Percentiles rank a stretch among this genome's conserved stretches.
Conservation (phyloP, 2,888 invertebrate species). For the Tetheella fluctuosa region DNA sequence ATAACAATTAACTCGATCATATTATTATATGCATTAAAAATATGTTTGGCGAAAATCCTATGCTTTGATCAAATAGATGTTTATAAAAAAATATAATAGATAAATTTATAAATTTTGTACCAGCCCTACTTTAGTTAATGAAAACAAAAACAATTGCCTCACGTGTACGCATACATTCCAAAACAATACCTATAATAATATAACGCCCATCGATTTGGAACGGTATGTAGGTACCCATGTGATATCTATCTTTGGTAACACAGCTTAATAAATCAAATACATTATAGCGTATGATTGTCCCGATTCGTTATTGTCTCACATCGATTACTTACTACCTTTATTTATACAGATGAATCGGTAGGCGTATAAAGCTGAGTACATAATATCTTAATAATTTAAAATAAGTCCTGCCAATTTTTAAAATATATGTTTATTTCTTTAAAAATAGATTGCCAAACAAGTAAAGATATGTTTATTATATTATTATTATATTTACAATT, state of each 20-base stretch:
- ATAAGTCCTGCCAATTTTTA: no score
- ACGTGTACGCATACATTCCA: slow-evolving; percentile 20
- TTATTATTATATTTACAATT: no score
- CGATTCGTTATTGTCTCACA: slow-evolving; percentile 76
- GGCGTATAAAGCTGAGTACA: slow-evolving; percentile 44
- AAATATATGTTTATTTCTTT: no score
- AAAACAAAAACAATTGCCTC: slow-evolving; percentile 9
- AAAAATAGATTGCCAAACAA: no score
- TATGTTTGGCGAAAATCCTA: no score
- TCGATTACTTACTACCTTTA: slow-evolving; percentile 66
- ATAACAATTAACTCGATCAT: no score
- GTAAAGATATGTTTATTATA: no score
- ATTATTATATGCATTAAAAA: no score
- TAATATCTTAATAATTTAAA: neutral
- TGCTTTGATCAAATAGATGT: no score
- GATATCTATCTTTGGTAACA: slow-evolving; percentile 49
- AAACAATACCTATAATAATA: slow-evolving; percentile 50
- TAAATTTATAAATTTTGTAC: neutral
- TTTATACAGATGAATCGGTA: slow-evolving; percentile 68
- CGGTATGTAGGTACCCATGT: slow-evolving; percentile 35
- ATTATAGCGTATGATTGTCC: slow-evolving; percentile 72
- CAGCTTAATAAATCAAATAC: slow-evolving; percentile 78
- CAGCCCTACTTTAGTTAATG: neutral
- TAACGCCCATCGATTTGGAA: slow-evolving; percentile 51
- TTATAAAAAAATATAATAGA: neutral